phyloP scores from a whole-genome alignment of 2,113 vertebrate genomes.

The Nerophis ophidion region DNA sequence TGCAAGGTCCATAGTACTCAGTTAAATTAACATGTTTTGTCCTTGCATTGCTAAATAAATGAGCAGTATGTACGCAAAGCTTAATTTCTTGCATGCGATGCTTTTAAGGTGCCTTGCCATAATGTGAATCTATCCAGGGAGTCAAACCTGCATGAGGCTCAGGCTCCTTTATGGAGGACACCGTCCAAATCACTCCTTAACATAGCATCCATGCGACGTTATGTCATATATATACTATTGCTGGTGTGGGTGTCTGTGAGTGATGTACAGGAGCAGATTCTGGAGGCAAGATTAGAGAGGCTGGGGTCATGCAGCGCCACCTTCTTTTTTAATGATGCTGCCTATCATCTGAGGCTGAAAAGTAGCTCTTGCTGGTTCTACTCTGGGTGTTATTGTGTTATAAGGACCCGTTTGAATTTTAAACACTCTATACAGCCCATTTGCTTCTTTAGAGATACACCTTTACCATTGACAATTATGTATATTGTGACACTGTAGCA shows the following conservation, averaged over 20 bases:
- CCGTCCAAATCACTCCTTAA: slow-evolving; percentile 1
- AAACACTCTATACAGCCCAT: slow-evolving; percentile 41
- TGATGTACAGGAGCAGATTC: slow-evolving; percentile 4
- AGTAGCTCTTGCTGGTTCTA: slow-evolving; percentile 26
- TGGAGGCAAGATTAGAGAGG: slow-evolving; percentile 4
- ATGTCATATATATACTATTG: neutral
- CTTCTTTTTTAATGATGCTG: slow-evolving; percentile 32
- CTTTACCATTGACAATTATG: too few relatives aligned
- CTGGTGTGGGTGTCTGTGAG: neutral
- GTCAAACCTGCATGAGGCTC: neutral
- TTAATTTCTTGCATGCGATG: too few relatives aligned
- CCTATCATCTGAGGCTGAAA: slow-evolving; percentile 28
- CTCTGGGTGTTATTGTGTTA: slow-evolving; percentile 25
- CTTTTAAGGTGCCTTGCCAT: too few relatives aligned
- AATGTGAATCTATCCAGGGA: neutral
- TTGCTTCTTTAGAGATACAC: slow-evolving; percentile 14
- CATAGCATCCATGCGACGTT: neutral
- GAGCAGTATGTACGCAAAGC: too few relatives aligned
- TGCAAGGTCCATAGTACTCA: neutral
- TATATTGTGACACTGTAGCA: neutral
- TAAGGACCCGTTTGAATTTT: slow-evolving; percentile 54
- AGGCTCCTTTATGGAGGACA: neutral
- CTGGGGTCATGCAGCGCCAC: slow-evolving; percentile 19
- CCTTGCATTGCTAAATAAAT: too few relatives aligned
- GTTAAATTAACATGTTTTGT: neutral